Evolutionary conservation across 2,797 vertebrate species (phyloP).

Genomic region (Myotis pilosus): DNA sequence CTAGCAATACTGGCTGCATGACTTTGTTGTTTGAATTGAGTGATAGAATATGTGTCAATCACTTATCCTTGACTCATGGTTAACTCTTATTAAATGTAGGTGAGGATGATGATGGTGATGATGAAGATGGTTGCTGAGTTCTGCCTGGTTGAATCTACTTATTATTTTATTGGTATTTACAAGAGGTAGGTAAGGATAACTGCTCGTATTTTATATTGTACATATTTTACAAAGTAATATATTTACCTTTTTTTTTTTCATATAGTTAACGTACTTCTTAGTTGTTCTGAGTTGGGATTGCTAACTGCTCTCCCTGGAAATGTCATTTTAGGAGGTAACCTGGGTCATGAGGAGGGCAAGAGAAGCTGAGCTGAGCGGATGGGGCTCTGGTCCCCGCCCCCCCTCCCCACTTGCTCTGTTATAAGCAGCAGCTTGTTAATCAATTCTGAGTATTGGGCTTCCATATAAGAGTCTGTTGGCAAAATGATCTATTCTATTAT

Average conservation of each 20-base stretch:
- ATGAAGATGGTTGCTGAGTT: not conserved
- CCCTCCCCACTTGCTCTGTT: not conserved
- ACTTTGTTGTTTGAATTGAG: not conserved
- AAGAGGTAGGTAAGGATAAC: not conserved
- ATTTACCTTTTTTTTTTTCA: not conserved
- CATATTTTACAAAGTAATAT: not conserved
- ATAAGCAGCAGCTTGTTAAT: not conserved
- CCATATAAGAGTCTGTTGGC: not conserved
- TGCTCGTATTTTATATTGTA: not conserved
- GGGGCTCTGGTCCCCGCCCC: not conserved
- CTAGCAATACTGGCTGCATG: not conserved
- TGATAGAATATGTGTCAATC: not conserved
- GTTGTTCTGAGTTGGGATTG: not conserved
- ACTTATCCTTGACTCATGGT: not conserved
- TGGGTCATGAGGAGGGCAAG: not conserved
- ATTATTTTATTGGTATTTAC: not conserved
- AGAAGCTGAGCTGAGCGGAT: not conserved
- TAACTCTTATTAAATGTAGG: not conserved
- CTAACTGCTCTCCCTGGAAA: not conserved
- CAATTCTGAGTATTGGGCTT: not conserved
- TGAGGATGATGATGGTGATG: not conserved
- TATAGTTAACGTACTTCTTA: not conserved
- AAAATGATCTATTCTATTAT: not conserved
- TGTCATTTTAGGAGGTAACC: not conserved
- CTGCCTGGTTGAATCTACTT: not conserved